Base-by-base conservation (phyloP, 2,888 invertebrate genomes). In the Xestia rhomboidea region DNA sequence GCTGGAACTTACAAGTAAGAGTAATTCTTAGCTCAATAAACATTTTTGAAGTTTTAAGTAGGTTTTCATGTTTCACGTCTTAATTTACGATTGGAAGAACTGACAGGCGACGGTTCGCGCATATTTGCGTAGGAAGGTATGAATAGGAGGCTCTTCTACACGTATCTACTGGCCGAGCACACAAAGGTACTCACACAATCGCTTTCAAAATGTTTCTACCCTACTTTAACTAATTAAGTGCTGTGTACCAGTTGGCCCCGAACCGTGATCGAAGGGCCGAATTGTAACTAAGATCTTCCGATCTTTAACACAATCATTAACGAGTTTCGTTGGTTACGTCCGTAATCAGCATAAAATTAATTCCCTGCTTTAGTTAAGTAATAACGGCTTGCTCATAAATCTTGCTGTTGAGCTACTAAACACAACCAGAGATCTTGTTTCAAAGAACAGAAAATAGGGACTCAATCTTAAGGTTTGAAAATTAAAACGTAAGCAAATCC, bases 151-250 rank as follows among this genome's bases (percentile, higher is more conserved):
- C 71, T 77, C 34, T 76, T 81, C 86, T 72, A 76, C 46, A 71
- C 62, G 72, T 84, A 73, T 80, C 82, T 85, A 79, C 79, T 83
- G 79, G 76, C 74, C 72, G 44, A 80, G 72, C 73, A 85, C 75
- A 88, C 87, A 90, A 87, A 86, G 73, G 70, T 85, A 80, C 81
- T 87, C 87, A 81, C 77, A 85, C 83, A 89, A 90, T 89, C 82
- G 83, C 83, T 83, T 85, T 82, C 84, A 82, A 86, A 90, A 90
- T 85, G 85, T 86, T 86, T 79, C 76, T 89, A 87, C 87, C 87
- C 88, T 84, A 88, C 88, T 88, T 88, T 87, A 85, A 88, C 81
- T 88, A 88, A 89, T 90, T 89, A 90, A 90, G 89, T 87, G 88
- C 83, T 89, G 88, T 83, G 82, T 86, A 86, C 84, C 82, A 86